These are phyloP conservation scores for Elaphurus davidianus DNA, from an alignment of 2,113 vertebrate species.

Conservation along the genomic window DNA sequence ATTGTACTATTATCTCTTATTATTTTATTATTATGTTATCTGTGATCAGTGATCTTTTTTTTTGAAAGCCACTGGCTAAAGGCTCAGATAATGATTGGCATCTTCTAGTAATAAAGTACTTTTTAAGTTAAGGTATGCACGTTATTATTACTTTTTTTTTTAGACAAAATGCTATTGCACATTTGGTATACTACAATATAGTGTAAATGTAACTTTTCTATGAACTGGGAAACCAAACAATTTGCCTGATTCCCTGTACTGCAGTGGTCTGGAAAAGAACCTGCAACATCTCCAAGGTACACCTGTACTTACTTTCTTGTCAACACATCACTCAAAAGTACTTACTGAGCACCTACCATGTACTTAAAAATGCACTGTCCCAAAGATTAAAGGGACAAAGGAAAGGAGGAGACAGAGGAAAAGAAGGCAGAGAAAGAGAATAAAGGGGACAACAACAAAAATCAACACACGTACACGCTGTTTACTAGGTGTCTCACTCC, in stretches of 20 bases:
- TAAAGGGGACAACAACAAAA: not conserved
- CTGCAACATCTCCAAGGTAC: not conserved
- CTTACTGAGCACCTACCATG: not conserved
- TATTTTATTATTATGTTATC: not conserved
- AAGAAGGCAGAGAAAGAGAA: not conserved
- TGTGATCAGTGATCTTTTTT: not conserved
- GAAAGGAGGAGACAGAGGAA: not conserved
- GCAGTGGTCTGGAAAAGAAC: not conserved
- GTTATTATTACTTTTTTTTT: not conserved
- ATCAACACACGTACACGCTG: fast-evolving
- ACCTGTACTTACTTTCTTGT: not conserved
- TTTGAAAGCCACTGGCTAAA: not conserved
- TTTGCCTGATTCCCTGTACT: not conserved
- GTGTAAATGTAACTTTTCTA: not conserved
- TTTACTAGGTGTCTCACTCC: not conserved
- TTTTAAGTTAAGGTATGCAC: not conserved
- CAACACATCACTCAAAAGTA: not conserved
- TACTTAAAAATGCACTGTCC: not conserved
- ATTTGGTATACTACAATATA: not conserved
- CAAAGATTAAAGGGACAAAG: not conserved
- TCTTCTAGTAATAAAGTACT: not conserved
- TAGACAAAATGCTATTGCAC: not conserved
- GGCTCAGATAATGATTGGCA: not conserved
- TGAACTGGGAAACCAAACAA: not conserved
- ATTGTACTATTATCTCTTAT: not conserved